Evolutionary conservation across 1,140 invertebrate genomes (phyloP).

Genomic region (Cotesia vestalis): DNA sequence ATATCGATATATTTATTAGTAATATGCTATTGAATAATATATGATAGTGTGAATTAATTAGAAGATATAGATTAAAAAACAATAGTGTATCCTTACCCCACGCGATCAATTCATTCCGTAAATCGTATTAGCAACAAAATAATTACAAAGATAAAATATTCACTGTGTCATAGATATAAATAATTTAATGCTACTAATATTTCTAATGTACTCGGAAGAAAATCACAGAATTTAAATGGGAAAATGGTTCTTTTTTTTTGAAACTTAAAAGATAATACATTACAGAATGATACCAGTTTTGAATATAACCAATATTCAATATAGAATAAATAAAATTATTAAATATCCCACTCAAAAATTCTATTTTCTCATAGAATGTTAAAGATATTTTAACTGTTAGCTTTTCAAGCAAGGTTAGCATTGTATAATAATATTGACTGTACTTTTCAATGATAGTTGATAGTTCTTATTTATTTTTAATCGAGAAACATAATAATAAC

Average conservation of each 20-base stretch:
- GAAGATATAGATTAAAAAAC: slow-evolving; percentile 2
- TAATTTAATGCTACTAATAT: background rate
- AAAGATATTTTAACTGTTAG: background rate
- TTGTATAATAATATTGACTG: background rate
- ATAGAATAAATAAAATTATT: slow-evolving; percentile 4
- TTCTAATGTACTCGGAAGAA: background rate
- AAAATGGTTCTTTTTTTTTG: background rate
- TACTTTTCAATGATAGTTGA: background rate
- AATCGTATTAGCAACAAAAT: background rate
- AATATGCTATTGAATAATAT: background rate
- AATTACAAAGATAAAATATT: slow-evolving; percentile 5
- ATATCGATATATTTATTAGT: slow-evolving; percentile 4
- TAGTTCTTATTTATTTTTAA: too few relatives aligned
- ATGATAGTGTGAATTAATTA: background rate
- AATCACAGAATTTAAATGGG: background rate
- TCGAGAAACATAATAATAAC: too few relatives aligned
- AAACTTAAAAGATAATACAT: background rate
- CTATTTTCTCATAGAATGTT: background rate
- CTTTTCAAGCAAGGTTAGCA: background rate
- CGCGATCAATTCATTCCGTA: background rate
- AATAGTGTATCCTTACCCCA: background rate
- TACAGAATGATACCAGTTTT: background rate
- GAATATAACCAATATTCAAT: background rate
- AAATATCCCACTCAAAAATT: background rate
- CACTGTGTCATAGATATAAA: background rate